These are phyloP conservation scores for Gisinianus flammeolus DNA, from an alignment of 2,888 invertebrate species.

Conservation along the genomic window DNA sequence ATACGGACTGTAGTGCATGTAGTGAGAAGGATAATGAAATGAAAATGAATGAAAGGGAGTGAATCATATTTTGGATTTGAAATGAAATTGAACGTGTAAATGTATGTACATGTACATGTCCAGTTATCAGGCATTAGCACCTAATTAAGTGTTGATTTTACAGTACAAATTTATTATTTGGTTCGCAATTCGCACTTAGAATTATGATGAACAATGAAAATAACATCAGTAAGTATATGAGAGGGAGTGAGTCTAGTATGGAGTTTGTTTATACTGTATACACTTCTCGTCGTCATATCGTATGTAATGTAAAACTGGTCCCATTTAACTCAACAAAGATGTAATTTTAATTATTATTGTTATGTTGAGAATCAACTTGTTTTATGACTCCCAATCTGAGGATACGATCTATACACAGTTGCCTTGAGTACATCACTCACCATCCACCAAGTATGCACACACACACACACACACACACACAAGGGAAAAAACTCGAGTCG, in stretches of 20 bases:
- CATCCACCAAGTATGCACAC: not conserved
- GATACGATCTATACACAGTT: not conserved
- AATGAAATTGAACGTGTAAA: not conserved
- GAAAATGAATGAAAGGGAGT: no score
- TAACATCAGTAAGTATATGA: not conserved
- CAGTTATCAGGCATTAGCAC: not conserved
- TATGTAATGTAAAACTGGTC: not conserved
- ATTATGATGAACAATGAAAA: conserved; percentile 9
- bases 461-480: not conserved
- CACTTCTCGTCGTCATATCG: no score
- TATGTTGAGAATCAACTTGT: not conserved
- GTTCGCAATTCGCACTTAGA: conserved; percentile 5
- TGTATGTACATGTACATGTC: not conserved
- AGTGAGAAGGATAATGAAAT: no score
- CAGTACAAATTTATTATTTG: conserved; percentile 2
- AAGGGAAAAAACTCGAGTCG: not conserved
- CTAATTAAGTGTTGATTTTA: conserved; percentile 11
- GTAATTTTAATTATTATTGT: not conserved
- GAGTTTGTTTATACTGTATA: not conserved
- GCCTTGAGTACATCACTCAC: not conserved
- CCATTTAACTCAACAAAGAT: not conserved
- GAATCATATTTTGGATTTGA: not conserved
- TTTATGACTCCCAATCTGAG: not conserved
- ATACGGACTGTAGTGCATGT: no score
- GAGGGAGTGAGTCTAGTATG: not conserved